Evolutionary conservation across 2,888 invertebrate species (phyloP).

Genomic region (Empis stercorea): DNA sequence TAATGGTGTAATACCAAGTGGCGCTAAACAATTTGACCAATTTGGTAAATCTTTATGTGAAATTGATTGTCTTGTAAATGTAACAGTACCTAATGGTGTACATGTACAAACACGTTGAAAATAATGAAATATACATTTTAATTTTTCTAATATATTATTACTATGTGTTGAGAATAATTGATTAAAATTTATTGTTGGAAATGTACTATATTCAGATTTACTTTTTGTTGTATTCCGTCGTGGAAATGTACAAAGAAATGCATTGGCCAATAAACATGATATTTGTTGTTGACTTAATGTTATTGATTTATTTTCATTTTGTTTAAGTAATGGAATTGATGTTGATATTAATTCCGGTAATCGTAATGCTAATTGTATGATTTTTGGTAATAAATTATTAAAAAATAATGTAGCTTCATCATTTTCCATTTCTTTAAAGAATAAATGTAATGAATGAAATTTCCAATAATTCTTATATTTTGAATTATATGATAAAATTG

Average conservation of each 20-base stretch:
- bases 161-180: conserved; percentile 33
- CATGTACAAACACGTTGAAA: conserved; percentile 66
- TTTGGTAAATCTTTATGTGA: conserved; percentile 48
- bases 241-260: conserved; percentile 91
- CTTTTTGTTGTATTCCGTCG: conserved; percentile 54
- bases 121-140: conserved; percentile 83
- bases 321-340: conserved; percentile 70
- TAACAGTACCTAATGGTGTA: conserved; percentile 65
- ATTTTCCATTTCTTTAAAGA: conserved; percentile 52
- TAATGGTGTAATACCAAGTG: conserved; percentile 47
- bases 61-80: conserved; percentile 64
- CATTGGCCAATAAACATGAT: conserved; percentile 78
- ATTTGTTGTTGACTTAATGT: conserved; percentile 66
- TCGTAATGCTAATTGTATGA: conserved; percentile 61
- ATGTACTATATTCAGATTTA: conserved; percentile 54
- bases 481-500: conserved; percentile 53
- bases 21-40: conserved; percentile 46
- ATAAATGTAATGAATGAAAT: conserved; percentile 48
- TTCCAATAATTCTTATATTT: conserved; percentile 47
- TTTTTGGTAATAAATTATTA: conserved; percentile 51
- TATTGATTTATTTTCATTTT: conserved; percentile 40
- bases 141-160: conserved; percentile 58
- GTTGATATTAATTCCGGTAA: conserved; percentile 65
- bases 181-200: conserved; percentile 82
- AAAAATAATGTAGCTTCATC: conserved; percentile 55